Base-by-base conservation (phyloP, 2,113 vertebrate genomes). In the Passer domesticus region DNA sequence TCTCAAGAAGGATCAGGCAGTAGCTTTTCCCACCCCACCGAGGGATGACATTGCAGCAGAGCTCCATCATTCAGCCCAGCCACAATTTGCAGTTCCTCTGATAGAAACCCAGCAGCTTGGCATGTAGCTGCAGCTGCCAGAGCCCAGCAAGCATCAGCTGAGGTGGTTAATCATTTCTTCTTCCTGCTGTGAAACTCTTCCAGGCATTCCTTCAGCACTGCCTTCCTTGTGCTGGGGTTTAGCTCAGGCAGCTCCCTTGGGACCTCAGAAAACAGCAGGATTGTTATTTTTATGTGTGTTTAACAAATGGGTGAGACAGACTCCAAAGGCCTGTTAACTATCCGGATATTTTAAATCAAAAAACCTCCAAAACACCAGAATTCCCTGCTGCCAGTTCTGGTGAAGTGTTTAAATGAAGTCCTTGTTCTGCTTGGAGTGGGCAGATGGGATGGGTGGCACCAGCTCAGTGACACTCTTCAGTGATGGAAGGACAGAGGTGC, bases 1-100 rank as follows among this genome's bases (percentile, higher is more conserved):
- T 10, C 0, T 0, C 59, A 0, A 2, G 4, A 20, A 58, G 69
- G 41, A 85, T 52, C 0, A 0, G 74, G 69, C 60, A 41, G 76
- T 9, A 64, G 70, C 69, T 50, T 85, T 73, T 56, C 25, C 24
- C 20, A 62, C 28, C 37, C 44, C 41, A 24, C 63, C 27, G 19
- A 47, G 50, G 46, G 56, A 53, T 79, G 62, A 35, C 63, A 77
- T 6, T 83, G 84, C 67, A 86, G 64, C 49, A 39, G 30, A 89
- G 60, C 21, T 49, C 43, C 50, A 62, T n/a, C 75, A 2, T 39
- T 75, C 72, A 46, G 30, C 69, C 86, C 37, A 83, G 11, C 12
- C 6, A 44, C 67, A 72, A 15, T 64, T 43, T 92, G 59, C 44
- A 53, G 70, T 24, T 85, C 43, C 73, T 73, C 37, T 44, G 87